Conservation (phyloP, 2,797 vertebrate genomes). For the Meriones psammophilus region DNA sequence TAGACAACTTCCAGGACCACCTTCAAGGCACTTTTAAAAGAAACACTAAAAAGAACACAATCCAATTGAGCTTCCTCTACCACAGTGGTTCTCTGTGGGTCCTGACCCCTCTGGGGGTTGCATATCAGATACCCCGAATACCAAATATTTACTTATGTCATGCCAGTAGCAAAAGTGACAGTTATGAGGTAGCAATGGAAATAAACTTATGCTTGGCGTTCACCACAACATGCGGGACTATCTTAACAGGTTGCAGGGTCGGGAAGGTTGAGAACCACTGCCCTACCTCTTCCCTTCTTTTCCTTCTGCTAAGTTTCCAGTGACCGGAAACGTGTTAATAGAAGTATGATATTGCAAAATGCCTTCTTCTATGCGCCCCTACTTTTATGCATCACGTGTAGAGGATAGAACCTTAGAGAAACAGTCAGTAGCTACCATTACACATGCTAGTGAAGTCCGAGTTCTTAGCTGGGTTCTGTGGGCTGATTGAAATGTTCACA, state of each 20-base stretch:
- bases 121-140: neutral
- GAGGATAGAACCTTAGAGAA: neutral
- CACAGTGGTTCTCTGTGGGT: neutral
- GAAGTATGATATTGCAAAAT: neutral
- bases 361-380: neutral
- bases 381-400: neutral
- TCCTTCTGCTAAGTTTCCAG: constrained; percentile 20
- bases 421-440: neutral
- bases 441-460: neutral
- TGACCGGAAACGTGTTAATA: constrained; percentile 40
- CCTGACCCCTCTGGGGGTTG: neutral
- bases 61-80: neutral
- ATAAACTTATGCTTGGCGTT: neutral
- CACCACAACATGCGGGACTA: neutral
- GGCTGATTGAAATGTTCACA: constrained; percentile 20
- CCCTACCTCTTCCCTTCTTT: neutral
- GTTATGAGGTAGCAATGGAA: neutral
- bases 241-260: neutral
- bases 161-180: neutral
- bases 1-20: constrained; percentile 44
- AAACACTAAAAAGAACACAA: constrained; percentile 1
- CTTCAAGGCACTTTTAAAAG: constrained; percentile 49
- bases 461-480: neutral
- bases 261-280: neutral
- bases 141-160: neutral